Percentiles rank a stretch among this genome's conserved stretches.
phyloP scores from a whole-genome alignment of 2,888 invertebrate species.

The Oligia strigilis region DNA sequence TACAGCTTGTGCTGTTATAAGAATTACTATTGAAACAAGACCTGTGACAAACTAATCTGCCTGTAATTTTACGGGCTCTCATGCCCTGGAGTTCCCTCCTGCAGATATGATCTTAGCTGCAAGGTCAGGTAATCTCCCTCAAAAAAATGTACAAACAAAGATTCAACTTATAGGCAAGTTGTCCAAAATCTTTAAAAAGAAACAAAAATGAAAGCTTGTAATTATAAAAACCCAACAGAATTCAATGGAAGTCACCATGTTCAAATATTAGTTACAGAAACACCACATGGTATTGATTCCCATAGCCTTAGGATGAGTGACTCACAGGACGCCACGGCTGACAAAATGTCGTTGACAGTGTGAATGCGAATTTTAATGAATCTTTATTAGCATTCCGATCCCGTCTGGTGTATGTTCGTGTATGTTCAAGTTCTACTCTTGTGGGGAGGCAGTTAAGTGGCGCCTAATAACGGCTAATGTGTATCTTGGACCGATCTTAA shows the following conservation, averaged over 20 bases:
- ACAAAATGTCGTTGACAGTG: conserved; percentile 47
- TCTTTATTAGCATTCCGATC: conserved; percentile 48
- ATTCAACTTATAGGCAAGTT: background rate
- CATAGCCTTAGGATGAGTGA: conserved; percentile 28
- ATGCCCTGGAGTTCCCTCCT: background rate
- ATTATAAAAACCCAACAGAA: background rate
- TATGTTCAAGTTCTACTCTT: conserved; percentile 28
- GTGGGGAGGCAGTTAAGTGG: conserved; percentile 30
- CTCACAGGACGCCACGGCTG: conserved; percentile 43
- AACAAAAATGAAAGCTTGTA: background rate
- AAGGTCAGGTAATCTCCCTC: background rate
- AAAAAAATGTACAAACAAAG: no score
- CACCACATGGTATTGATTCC: conserved; percentile 41
- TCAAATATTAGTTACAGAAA: conserved; percentile 5
- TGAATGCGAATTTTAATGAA: conserved; percentile 54
- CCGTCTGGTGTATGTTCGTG: conserved; percentile 34
- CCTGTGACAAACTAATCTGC: background rate
- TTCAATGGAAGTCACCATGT: background rate
- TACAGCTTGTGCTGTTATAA: background rate
- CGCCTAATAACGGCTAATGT: conserved; percentile 31
- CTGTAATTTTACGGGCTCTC: background rate
- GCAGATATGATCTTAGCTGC: background rate
- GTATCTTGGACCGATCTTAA: background rate
- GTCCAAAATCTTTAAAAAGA: background rate
- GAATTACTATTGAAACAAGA: background rate